Evolutionary conservation across 2,113 vertebrate species (phyloP).

Genomic region (Neotragus pygmaeus): DNA sequence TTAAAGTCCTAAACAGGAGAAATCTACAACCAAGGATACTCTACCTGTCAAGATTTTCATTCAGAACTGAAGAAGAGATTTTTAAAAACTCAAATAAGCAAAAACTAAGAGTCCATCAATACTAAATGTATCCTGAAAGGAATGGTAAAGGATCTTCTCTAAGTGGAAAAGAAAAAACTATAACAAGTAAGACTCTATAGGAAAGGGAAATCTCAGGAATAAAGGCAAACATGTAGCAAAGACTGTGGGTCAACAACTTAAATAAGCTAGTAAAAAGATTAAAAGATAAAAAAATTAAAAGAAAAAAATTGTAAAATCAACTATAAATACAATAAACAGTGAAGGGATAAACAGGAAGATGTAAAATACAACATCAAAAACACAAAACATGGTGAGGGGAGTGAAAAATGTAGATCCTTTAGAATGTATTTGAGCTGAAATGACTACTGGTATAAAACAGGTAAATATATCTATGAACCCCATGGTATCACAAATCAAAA

Average conservation of each 20-base stretch:
- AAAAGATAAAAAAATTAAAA: neutral
- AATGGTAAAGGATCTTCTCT: neutral
- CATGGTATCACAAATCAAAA: neutral
- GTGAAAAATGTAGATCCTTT: neutral
- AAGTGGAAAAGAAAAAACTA: neutral
- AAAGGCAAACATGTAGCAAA: neutral
- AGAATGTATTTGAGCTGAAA: neutral
- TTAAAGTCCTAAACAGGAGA: neutral
- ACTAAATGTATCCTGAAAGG: neutral
- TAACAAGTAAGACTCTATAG: neutral
- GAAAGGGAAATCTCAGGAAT: neutral
- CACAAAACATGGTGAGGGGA: neutral
- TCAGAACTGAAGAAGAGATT: neutral
- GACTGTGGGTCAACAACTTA: neutral
- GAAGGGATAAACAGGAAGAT: neutral
- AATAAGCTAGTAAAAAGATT: neutral
- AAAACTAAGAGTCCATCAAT: neutral
- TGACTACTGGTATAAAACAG: neutral
- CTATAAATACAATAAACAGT: neutral
- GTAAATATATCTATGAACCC: neutral
- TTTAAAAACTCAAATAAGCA: neutral
- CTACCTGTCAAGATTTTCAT: neutral
- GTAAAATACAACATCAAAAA: neutral
- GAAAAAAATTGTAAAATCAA: neutral
- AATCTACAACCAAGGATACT: neutral